Evolutionary conservation across 2,113 vertebrate species (phyloP).

Genomic region (Proterorhinus semilunaris): DNA sequence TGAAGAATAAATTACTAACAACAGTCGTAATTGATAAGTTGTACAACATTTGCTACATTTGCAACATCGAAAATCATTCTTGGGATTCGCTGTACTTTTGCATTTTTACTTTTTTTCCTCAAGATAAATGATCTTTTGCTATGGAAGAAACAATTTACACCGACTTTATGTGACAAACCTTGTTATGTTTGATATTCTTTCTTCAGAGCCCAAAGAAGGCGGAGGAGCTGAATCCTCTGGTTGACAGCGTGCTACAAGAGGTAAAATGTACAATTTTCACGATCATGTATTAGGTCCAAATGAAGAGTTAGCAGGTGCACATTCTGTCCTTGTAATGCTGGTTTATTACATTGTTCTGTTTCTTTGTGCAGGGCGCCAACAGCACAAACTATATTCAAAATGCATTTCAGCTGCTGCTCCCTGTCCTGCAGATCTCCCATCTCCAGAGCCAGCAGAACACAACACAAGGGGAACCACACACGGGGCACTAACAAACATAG

Average conservation of each 20-base stretch:
- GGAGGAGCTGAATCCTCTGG: slow-evolving; percentile 88
- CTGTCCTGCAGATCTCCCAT: slow-evolving; percentile 89
- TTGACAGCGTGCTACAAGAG: slow-evolving; percentile 85
- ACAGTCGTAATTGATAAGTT: neutral
- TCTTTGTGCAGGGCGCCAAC: slow-evolving; percentile 83
- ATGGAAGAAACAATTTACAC: neutral
- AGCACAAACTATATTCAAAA: slow-evolving; percentile 90
- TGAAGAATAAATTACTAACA: neutral
- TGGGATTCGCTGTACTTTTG: neutral
- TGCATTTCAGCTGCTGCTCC: slow-evolving; percentile 92
- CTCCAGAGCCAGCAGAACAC: slow-evolving; percentile 75
- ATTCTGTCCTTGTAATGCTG: too few species aligned
- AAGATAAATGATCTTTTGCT: neutral
- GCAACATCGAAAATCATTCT: neutral
- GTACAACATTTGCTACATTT: too few species aligned
- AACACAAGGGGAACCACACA: slow-evolving; percentile 46
- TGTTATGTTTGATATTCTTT: neutral
- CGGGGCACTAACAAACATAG: slow-evolving; percentile 47
- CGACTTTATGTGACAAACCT: neutral
- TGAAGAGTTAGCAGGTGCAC: too few species aligned
- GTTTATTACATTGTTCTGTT: neutral
- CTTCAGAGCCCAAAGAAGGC: slow-evolving; percentile 87
- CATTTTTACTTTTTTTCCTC: neutral
- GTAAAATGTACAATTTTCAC: slow-evolving; percentile 70
- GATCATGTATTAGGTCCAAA: neutral